A percentile compares a stretch with the other conserved stretches of the same genome.
phyloP scores from a whole-genome alignment of 2,113 vertebrate species.

The Chaenogobius annularis region DNA sequence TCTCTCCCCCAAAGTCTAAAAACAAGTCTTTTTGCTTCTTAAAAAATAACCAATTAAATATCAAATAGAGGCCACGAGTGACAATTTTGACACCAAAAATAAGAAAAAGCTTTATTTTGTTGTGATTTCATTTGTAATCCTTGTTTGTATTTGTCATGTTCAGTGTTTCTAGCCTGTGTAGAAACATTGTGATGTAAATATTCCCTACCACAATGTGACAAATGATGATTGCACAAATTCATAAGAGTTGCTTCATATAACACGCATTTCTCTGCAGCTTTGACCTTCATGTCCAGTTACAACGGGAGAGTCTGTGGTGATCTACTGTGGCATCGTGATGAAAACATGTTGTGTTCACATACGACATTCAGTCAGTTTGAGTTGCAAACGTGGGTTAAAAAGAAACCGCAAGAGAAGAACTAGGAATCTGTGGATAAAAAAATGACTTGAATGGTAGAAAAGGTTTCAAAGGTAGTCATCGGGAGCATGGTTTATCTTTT shows the following conservation, averaged over 20 bases:
- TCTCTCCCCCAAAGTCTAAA: neutral
- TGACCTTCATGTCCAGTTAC: neutral
- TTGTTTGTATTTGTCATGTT: neutral
- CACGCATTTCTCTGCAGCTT: neutral
- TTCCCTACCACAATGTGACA: neutral
- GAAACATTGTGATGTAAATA: neutral
- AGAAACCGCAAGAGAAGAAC: neutral
- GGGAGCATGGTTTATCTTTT: too few species aligned
- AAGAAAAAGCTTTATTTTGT: neutral
- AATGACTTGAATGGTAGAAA: neutral
- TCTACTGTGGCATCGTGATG: slow-evolving; percentile 19
- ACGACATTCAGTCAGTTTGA: neutral
- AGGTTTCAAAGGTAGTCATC: too few species aligned
- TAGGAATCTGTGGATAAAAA: neutral
- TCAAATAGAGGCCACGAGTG: neutral
- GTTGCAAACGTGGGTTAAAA: neutral
- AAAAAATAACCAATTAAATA: neutral
- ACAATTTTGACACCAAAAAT: neutral
- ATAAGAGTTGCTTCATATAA: neutral
- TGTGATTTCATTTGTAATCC: neutral
- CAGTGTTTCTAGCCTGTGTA: neutral
- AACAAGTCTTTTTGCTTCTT: neutral
- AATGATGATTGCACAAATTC: neutral
- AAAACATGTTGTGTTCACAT: slow-evolving; percentile 11
- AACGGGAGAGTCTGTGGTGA: slow-evolving; percentile 11